Evolutionary conservation across 2,888 invertebrate genomes (phyloP), one percentile per base, ranked within the genome.

Genomic region (Coelopa pilipes): DNA sequence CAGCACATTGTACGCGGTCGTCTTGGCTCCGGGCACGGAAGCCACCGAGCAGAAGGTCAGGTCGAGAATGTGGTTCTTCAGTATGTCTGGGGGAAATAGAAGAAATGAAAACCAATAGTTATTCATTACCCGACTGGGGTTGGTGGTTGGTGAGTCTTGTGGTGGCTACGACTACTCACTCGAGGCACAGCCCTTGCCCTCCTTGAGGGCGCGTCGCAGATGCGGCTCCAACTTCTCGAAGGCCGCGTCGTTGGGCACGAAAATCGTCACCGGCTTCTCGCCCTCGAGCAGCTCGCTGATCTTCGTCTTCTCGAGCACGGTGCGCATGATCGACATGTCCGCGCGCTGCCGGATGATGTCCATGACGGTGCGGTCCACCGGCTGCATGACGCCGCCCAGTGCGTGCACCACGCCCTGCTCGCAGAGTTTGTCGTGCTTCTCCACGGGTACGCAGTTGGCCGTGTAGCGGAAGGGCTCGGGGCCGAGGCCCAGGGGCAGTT

Each of bases 401-500:
- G 91, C 87, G 82, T 93, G 93, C 15, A 93, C 89, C 71, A 93
- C 89, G 17, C 93, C 93, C 81, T 92, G 92, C 59, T 89, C 89
- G 0, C 92, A 91, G 70, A 90, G 86, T 79, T 91, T 90, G 83
- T 93, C 92, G 46, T 89, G 86, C 75, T 90, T 90, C 50, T 88
- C 88, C 49, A 94, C 86, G 67, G 89, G 89, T 21, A 90, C 90
- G 84, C 94, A 94, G 83, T 94, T 93, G 12, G 91, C 92, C 9
- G 93, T 92, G 77, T 83, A 87, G 12, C 85, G 83, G 70, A 81
- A 85, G 2, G 84, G 84, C 47, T 83, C 84, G 24, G 77, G 73
- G 3, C 82, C 82, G 66, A 84, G 77, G 10, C 82, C 81, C 13
- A 82, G 80, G 3, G 85, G 85, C 65, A 84, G 74, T 70, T 84